These are phyloP conservation scores for Axinella damicornis DNA, from an alignment of 37 sponge, comb jelly and placozoan species.

Conservation along the genomic window DNA sequence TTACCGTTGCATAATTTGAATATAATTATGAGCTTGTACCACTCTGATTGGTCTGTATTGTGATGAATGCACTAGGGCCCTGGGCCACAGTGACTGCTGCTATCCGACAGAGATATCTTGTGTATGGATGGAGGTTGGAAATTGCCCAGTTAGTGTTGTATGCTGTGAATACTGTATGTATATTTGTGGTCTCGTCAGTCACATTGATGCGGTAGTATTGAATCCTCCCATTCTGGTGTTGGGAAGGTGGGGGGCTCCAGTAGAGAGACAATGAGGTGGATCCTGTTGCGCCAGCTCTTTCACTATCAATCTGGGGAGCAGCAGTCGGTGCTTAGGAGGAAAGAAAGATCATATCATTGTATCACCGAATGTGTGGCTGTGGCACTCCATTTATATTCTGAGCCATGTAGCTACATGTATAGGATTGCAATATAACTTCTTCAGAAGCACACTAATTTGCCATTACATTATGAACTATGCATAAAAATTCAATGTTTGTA, in stretches of 20 bases:
- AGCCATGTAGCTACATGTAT: too few relatives aligned
- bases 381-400: too few relatives aligned
- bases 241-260: constrained; percentile 22
- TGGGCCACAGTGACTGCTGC: constrained; percentile 17
- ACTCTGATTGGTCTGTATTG: too few relatives aligned
- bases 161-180: background rate
- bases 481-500: too few relatives aligned
- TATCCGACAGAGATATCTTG: constrained; percentile 1
- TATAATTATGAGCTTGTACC: too few relatives aligned
- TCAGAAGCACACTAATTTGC: too few relatives aligned
- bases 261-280: background rate
- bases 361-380: too few relatives aligned
- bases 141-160: background rate
- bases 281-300: background rate
- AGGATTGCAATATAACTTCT: too few relatives aligned
- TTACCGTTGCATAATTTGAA: too few relatives aligned
- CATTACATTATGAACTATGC: too few relatives aligned
- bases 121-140: constrained; percentile 21
- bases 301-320: constrained; percentile 9
- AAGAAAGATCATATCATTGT: too few relatives aligned
- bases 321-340: constrained; percentile 6
- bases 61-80: background rate
- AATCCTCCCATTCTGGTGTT: constrained; percentile 33
- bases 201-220: background rate
- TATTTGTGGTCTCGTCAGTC: background rate